Base-by-base conservation (phyloP, 2,888 invertebrate species). In the Bombylius major region DNA sequence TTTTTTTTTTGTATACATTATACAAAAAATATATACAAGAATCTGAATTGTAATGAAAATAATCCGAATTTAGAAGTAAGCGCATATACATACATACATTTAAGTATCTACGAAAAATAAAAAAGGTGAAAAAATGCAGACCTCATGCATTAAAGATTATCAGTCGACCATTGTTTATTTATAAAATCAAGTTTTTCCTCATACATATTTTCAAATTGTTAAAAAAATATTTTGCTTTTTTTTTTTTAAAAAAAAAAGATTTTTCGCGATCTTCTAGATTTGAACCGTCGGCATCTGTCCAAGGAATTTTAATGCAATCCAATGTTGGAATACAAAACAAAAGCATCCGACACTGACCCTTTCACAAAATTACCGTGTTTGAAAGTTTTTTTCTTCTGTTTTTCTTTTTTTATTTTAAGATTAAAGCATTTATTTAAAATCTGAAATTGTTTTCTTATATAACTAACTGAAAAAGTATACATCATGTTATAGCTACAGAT, bases 81-180 rank as follows among this genome's bases (percentile, higher is more conserved):
- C 23, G n/a, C n/a, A n/a, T n/a, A n/a, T n/a, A n/a, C 11, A 42
- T 11, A 11, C 12, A 42, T 11, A 42, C 12, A 42, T 42, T 1
- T 42, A 11, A 2, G 12, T 42, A 42, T 42, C 11, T 42, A 23
- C 23, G 23, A 23, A 23, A 23, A 23, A 23, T 23, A 45, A 6
- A 45, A 51, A 51, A 45, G 11, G 31, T 33, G 45, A 47, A 53
- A 45, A 55, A 55, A 55, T 55, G 47, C 47, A 53, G 50, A 42
- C 53, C 58, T 58, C 58, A 58, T 58, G 55, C 58, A 58, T 58
- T 55, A 58, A 58, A 58, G 50, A 58, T 58, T 50, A 47, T 50
- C 14, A 14, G 49, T n/a, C 52, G 39, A 46, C 50, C 50, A 56
- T 57, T 57, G 57, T 51, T 57, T 53, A 51, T 51, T 51, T 55